Base-by-base conservation (phyloP, 1,140 invertebrate genomes). In the Temnothorax longispinosus region DNA sequence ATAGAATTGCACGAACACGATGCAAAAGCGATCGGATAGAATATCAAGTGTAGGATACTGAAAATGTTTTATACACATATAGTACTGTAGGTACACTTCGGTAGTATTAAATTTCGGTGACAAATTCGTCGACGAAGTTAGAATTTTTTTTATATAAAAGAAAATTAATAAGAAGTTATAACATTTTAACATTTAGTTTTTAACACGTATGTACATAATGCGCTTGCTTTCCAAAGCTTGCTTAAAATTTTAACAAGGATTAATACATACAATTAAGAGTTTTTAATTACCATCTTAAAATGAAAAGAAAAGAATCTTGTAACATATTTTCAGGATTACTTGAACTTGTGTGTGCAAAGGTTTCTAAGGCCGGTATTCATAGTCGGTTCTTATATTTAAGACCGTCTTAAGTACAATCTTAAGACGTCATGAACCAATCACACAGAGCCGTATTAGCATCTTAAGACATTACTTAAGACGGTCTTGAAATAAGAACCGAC, bases 1-100 rank as follows among this genome's bases (percentile, higher is more conserved):
- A 64, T 78, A 54, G 44, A 65, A 85, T 64, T 58, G 35, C 44
- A 44, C 13, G 27, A 75, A 21, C 15, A 38, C 32, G n/a, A 41
- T 62, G 6, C 6, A 44, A 80, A 80, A 62, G 38, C 38, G 18
- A 52, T 18, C 27, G 27, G 18, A n/a, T 78, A 77, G 2, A 64
- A 38, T 64, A 78, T 64, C 41, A 35, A 47, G 41, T 27, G 3
- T 76, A 60, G 27, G 1, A 44, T 62, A 18, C 18, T 18, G 15
- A 10, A 77, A 62, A 7, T 15, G n/a, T 44, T 15, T 15, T 32
- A 58, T 41, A 76, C 11, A 76, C 2, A 4, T 13, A 32, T 32
- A 27, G 2, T 44, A 35, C 15, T 44, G 6, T n/a, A n/a, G n/a
- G n/a, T 50, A 69, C 5, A 15, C 10, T 32, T 62, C 32, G 5